These are phyloP conservation scores for Metopolophium dirhodum DNA, from an alignment of 1,140 invertebrate genomes.

Conservation along the genomic window DNA sequence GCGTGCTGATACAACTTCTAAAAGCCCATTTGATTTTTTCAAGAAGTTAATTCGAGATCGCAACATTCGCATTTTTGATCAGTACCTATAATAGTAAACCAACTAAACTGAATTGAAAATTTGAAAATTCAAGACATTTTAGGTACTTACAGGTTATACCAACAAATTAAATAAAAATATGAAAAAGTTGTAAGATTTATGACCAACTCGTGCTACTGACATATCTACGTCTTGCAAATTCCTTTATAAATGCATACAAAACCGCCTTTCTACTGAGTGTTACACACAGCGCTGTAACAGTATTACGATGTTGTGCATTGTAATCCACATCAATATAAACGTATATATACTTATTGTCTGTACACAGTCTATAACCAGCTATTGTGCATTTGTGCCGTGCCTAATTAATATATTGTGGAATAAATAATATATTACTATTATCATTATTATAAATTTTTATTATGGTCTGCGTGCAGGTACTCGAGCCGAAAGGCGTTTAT, in stretches of 20 bases:
- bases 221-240: neutral
- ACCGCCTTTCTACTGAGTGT: neutral
- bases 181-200: neutral
- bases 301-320: neutral
- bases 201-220: neutral
- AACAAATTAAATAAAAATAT: neutral
- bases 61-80: neutral
- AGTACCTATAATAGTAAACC: neutral
- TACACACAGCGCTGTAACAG: neutral
- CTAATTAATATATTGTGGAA: neutral
- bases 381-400: neutral
- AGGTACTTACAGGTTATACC: neutral
- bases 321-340: neutral
- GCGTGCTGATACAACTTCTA: neutral
- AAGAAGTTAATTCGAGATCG: neutral
- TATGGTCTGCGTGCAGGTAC: neutral
- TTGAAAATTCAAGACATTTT: neutral
- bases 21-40: neutral
- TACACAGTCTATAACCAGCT: neutral
- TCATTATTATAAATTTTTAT: neutral
- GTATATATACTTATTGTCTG: neutral
- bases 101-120: neutral
- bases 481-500: neutral
- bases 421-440: neutral
- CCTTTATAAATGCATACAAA: neutral